Evolutionary conservation across 2,888 invertebrate species (phyloP).

Genomic region (Malacosoma neustria): DNA sequence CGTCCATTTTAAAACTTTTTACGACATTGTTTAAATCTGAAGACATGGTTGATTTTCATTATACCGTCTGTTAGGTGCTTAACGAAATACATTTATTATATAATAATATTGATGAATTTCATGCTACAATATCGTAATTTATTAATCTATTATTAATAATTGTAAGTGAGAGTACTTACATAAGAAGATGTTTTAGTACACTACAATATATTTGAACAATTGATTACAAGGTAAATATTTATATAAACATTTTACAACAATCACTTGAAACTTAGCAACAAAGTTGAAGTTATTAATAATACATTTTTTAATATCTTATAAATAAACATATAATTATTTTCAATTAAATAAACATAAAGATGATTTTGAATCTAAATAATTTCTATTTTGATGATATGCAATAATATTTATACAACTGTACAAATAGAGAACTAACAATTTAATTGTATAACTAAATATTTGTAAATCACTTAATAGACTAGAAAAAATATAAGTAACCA

Average conservation of each 20-base stretch:
- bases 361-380: slow-evolving; percentile 15
- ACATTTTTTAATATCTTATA: slow-evolving; percentile 14
- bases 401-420: slow-evolving; percentile 58
- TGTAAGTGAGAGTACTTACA: not conserved
- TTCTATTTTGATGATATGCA: slow-evolving; percentile 50
- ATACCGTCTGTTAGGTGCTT: too few species aligned
- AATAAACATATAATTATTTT: slow-evolving; percentile 13
- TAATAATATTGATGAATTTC: too few species aligned
- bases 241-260: slow-evolving; percentile 68
- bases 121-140: too few species aligned
- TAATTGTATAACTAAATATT: too few species aligned
- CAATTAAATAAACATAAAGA: slow-evolving; percentile 5
- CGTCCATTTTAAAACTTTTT: too few species aligned
- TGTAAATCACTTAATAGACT: too few species aligned
- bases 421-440: slow-evolving; percentile 11
- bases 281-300: slow-evolving; percentile 25
- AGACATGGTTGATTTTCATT: too few species aligned
- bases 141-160: not conserved
- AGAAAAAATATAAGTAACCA: too few species aligned
- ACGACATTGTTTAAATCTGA: too few species aligned
- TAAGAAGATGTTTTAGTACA: slow-evolving; percentile 11
- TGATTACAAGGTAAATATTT: slow-evolving; percentile 49
- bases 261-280: slow-evolving; percentile 50
- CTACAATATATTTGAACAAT: slow-evolving; percentile 47
- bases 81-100: too few species aligned